These are phyloP conservation scores for Tretioscincus oriximinensis DNA, from an alignment of 2,113 vertebrate genomes.

Conservation along the genomic window DNA sequence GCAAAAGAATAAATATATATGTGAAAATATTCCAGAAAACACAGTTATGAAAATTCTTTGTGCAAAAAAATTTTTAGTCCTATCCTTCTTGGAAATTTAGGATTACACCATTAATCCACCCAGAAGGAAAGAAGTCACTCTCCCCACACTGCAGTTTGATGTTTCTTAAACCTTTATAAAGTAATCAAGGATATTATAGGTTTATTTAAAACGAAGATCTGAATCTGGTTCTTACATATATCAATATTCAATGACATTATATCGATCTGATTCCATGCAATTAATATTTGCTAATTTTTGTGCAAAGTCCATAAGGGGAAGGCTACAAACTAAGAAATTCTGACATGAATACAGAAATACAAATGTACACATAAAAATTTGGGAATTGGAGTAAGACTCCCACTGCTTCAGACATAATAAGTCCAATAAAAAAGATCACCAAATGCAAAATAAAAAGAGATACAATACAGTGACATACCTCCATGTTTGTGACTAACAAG, in stretches of 20 bases:
- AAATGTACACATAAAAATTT: too few relatives aligned
- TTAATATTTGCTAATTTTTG: too few relatives aligned
- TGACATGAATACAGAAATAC: neutral
- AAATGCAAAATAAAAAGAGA: too few relatives aligned
- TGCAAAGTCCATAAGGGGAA: too few relatives aligned
- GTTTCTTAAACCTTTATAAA: neutral
- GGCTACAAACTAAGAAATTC: neutral
- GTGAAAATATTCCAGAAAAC: neutral
- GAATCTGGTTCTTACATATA: neutral
- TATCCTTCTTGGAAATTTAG: neutral
- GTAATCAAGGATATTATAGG: neutral
- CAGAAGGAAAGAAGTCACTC: too few relatives aligned
- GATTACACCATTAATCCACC: neutral
- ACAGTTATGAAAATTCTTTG: neutral
- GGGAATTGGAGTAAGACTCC: too few relatives aligned
- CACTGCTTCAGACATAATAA: too few relatives aligned
- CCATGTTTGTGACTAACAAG: too few relatives aligned
- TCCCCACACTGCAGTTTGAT: neutral
- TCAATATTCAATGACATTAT: neutral
- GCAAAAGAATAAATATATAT: neutral
- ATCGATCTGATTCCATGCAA: too few relatives aligned
- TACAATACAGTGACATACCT: too few relatives aligned
- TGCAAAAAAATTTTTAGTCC: neutral
- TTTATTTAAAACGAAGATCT: neutral
- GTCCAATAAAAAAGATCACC: too few relatives aligned